Evolutionary conservation across 2,113 vertebrate genomes (phyloP), one percentile per base, ranked within the genome.

Genomic region (Notarius quadriscutis): DNA sequence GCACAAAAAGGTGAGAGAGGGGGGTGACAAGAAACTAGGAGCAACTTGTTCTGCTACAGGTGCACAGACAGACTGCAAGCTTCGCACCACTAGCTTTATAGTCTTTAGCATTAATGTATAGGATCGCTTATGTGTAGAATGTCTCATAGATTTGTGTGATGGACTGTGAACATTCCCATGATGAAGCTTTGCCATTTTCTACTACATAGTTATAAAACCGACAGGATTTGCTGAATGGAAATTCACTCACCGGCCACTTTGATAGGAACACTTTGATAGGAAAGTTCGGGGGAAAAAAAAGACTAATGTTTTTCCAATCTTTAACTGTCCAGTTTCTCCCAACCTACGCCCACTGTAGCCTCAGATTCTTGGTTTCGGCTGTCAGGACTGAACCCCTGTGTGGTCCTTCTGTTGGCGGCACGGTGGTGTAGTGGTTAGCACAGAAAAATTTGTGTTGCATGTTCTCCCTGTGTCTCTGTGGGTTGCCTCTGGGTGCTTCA

Each of bases 1-100:
- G 83, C 78, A 85, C 78, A 87, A 88, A 86, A 86, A 86, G 79
- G 84, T 86, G 84, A 86, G 87, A 69, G 78, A 63, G 25, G 69
- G 78, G 74, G 67, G 55, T 15, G 58, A 79, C 71, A 55, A 88
- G 77, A 90, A 74, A 82, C 81, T 63, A 69, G 85, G 84, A 55
- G 20, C 62, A 69, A 74, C 55, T 72, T 84, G 82, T 69, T 69
- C 82, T 74, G 63, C 84, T 57, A 81, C 85, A 18, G 50, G 57
- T 81, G 74, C 15, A 82, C 15, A 67, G 41, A 18, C 53, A 25
- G n/a, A 78, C 63, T 62, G 51, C 25, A 63, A 60, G 7, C 6
- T 74, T 75, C 50, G 20, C 58, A 51, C 75, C 11, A 30, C 5
- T 41, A 10, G n/a, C n/a, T 30, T 79, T 2, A 57, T 1, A 10